Evolutionary conservation across 2,797 vertebrate species (phyloP).

Genomic region (Mormyrus hasselquistii): DNA sequence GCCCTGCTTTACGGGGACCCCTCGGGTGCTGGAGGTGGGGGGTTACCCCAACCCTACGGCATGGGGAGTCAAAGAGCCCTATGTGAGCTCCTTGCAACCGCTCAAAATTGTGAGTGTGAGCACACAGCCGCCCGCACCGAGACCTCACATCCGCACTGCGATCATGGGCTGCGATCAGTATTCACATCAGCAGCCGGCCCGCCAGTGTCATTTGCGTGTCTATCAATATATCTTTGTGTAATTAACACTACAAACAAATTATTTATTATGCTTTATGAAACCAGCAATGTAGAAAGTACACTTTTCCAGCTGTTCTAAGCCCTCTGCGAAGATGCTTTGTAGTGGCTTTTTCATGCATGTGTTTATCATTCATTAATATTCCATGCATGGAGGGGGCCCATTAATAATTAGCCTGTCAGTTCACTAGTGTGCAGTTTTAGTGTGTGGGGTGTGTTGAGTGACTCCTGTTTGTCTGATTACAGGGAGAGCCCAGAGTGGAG

Average conservation of each 20-base stretch:
- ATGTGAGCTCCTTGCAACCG: constrained; percentile 80
- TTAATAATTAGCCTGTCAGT: background rate
- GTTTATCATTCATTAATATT: background rate
- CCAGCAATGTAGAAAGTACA: background rate
- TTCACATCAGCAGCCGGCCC: background rate
- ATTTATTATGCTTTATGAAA: background rate
- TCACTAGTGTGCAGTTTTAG: background rate
- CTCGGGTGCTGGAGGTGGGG: constrained; percentile 81
- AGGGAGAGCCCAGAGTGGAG: constrained; percentile 88
- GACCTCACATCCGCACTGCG: background rate
- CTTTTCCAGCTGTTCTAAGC: background rate
- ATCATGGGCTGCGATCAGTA: background rate
- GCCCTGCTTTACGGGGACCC: constrained; percentile 79
- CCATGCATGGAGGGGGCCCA: background rate
- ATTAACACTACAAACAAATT: background rate
- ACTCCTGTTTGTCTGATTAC: constrained; percentile 26
- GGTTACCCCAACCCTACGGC: constrained; percentile 71
- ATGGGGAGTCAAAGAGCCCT: constrained; percentile 77
- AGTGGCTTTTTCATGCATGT: background rate
- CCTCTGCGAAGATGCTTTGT: background rate
- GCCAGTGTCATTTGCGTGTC: background rate
- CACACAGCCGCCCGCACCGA: background rate
- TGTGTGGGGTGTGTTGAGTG: background rate
- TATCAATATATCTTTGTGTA: background rate
- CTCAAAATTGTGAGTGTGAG: constrained; percentile 75